Base-by-base conservation (phyloP, 1,140 invertebrate genomes). In the Drosophila willistoni region DNA sequence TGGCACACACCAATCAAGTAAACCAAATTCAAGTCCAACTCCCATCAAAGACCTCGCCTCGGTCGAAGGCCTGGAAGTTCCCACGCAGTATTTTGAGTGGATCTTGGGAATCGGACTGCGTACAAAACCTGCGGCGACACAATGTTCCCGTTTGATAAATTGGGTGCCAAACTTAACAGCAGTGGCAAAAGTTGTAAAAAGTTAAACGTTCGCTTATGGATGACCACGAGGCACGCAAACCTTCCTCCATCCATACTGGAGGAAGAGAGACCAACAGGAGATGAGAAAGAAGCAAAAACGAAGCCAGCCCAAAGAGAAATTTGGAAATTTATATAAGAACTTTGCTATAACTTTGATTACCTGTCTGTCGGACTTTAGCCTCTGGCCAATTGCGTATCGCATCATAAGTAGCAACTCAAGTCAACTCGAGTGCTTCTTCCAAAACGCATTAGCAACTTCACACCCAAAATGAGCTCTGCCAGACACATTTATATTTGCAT, bases 391-490 rank as follows among this genome's bases (percentile, higher is more conserved):
- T 51, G 44, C 17, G 44, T 51, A 22, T 51, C 44, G 56, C 17
- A n/a, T 44, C 25, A 29, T 14, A 44, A 41, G 41, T 65, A 70
- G 22, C 12, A 57, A 47, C 51, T 56, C 7, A 60, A 59, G 14
- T 29, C 33, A 17, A 2, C 17, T 19, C 19, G 44, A 59, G 54
- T 36, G 36, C 29, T 69, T 75, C 73, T 54, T 71, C 56, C 57
- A 44, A 77, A 89, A 89, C 77, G 73, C 83, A 87, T 87, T 87
- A 89, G 83, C 84, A 73, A 73, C 79, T 80, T 77, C 73, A 77
- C 72, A 83, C 69, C 73, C 65, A 66, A 44, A 61, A 22, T 42
- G 54, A 57, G 64, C 61, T 64, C 54, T 36, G 60, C 7, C 77
- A 64, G 66, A 77, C 63, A 64, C 39, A 68, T 66, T 44, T 66